Base-by-base conservation (phyloP, 1,140 invertebrate genomes). In the Drosophila seguyi region DNA sequence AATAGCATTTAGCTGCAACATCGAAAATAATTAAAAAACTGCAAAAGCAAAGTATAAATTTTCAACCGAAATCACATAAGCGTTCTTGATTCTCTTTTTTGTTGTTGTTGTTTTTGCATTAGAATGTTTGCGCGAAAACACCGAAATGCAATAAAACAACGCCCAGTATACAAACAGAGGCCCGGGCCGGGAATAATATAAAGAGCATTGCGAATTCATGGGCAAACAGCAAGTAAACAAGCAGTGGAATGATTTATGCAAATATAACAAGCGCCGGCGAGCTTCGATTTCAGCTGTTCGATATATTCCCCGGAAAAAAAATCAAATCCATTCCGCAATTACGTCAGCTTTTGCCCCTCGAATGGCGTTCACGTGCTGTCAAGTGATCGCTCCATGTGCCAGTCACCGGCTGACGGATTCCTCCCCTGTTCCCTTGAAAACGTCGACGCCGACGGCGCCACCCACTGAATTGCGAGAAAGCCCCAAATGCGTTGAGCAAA, bases 311-410 rank as follows among this genome's bases (percentile, higher is more conserved):
- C 38, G 39, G n/a, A n/a, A 58, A 16, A 27, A 25, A 48, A 16
- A 45, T 16, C 14, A 50, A 27, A 69, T 27, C 53, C 45, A 81
- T 73, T 84, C 55, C 36, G 60, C 52, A 63, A 81, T 74, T 78
- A 55, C 41, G 76, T 68, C 67, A 66, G 58, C 41, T 55, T 20
- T 34, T 11, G 52, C 52, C 29, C 47, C 69, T 66, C 55, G 39
- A 73, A 82, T 77, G 41, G 62, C 45, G 55, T 88, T 88, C 84
- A 88, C 84, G 84, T 88, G 85, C 85, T 74, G 75, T 88, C 84
- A 88, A 71, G 79, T 88, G 85, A 88, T 90, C 80, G 48, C 58
- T 60, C 61, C 68, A 84, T 84, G 84, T 88, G 84, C 79, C 73
- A 68, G 53, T 41, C 55, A 67, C 61, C 61, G 31, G 66, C 22